phyloP scores from a whole-genome alignment of 2,888 invertebrate genomes.

The Drosophila percnosoma region DNA sequence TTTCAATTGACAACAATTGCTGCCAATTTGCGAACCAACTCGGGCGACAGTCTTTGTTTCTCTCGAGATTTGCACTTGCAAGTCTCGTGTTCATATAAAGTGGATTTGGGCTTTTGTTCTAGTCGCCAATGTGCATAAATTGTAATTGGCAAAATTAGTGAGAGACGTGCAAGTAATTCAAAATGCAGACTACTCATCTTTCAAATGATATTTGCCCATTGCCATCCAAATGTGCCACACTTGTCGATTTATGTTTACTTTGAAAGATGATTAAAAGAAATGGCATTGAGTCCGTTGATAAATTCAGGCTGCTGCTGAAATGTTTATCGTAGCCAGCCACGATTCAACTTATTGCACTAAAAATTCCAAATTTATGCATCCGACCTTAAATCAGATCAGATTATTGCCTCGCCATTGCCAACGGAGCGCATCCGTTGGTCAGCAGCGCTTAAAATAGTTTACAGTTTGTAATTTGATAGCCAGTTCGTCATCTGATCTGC shows the following conservation, averaged over 20 bases:
- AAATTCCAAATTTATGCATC: neutral
- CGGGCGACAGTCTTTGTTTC: constrained; percentile 26
- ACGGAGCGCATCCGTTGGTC: constrained; percentile 19
- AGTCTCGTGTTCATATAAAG: constrained; percentile 9
- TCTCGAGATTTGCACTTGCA: constrained; percentile 25
- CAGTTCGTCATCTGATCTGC: constrained; percentile 45
- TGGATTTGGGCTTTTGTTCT: constrained; percentile 23
- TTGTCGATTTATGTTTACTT: neutral
- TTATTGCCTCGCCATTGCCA: constrained; percentile 7
- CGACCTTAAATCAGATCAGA: neutral
- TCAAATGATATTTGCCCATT: constrained; percentile 6
- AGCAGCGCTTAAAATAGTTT: constrained; percentile 34
- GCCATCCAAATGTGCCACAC: neutral
- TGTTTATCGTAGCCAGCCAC: neutral
- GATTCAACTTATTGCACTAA: neutral
- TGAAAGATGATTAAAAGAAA: neutral
- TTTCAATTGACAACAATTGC: constrained; percentile 82
- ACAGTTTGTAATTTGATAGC: constrained; percentile 49
- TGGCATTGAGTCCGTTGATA: neutral
- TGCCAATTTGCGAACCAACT: constrained; percentile 60
- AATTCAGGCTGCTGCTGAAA: neutral
- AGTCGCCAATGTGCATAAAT: constrained; percentile 55
- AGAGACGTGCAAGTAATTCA: constrained; percentile 57
- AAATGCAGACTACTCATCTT: constrained; percentile 31
- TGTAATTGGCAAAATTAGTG: constrained; percentile 53